These are phyloP conservation scores for Mobula birostris DNA, from an alignment of 2,113 vertebrate genomes.

Conservation along the genomic window DNA sequence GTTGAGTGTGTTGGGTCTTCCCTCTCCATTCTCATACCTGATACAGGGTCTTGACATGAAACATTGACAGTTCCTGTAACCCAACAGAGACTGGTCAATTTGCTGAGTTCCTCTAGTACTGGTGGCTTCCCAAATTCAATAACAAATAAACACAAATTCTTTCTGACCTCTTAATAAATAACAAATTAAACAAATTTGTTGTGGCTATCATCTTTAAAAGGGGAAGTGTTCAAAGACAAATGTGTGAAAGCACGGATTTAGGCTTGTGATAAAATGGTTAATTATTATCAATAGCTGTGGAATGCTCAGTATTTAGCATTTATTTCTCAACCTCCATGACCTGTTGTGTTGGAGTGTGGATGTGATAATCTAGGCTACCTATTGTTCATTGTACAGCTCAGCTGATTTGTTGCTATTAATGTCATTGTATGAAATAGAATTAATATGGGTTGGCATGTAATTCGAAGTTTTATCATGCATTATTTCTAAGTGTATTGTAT, in stretches of 20 bases:
- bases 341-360: neutral
- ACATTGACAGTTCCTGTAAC: no score
- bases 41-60: no score
- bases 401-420: neutral
- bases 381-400: neutral
- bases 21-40: no score
- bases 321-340: neutral
- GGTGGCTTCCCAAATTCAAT: neutral
- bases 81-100: no score
- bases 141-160: neutral
- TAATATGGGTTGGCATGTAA: slow-evolving; percentile 13
- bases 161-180: neutral
- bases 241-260: neutral
- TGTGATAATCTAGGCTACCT: neutral
- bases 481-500: neutral
- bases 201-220: neutral
- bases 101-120: no score
- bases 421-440: neutral
- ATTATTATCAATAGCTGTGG: neutral
- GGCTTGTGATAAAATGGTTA: neutral
- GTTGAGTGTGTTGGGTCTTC: no score
- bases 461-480: neutral
- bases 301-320: slow-evolving; percentile 7
- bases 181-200: neutral
- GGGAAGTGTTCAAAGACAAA: neutral